These are phyloP conservation scores for Excalfactoria chinensis DNA, from an alignment of 2,113 vertebrate species.

Conservation along the genomic window DNA sequence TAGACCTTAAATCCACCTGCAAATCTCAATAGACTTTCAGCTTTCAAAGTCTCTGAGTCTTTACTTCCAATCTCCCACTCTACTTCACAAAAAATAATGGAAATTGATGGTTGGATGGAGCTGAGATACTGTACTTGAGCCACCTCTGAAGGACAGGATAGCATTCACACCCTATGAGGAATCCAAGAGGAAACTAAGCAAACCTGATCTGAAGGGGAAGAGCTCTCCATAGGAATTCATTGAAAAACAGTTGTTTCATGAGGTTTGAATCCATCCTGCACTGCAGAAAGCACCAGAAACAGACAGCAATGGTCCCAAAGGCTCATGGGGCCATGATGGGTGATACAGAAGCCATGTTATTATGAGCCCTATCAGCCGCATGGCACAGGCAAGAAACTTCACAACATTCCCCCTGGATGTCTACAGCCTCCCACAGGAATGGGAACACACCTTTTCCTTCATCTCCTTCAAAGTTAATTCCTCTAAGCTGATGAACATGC, in stretches of 20 bases:
- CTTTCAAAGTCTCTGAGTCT: neutral
- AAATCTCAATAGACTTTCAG: neutral
- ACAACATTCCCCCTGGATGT: neutral
- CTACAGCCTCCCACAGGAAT: neutral
- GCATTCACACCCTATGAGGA: neutral
- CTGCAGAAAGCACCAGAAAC: neutral
- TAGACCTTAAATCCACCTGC: neutral
- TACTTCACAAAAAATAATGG: neutral
- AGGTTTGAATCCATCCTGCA: neutral
- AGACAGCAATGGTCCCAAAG: neutral
- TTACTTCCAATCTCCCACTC: neutral
- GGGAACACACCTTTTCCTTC: neutral
- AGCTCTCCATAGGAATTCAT: neutral
- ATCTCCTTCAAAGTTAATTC: neutral
- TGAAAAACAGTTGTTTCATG: neutral
- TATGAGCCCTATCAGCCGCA: neutral
- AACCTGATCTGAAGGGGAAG: neutral
- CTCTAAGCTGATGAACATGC: neutral
- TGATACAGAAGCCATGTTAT: neutral
- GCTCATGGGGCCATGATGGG: neutral
- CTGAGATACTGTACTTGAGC: neutral
- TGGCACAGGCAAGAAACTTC: neutral
- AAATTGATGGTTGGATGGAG: neutral
- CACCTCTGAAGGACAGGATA: neutral
- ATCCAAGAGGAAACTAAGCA: neutral